Percentiles rank a stretch among this genome's conserved stretches.
phyloP scores from a whole-genome alignment of 2,888 invertebrate species.

The Drosophila affinis region DNA sequence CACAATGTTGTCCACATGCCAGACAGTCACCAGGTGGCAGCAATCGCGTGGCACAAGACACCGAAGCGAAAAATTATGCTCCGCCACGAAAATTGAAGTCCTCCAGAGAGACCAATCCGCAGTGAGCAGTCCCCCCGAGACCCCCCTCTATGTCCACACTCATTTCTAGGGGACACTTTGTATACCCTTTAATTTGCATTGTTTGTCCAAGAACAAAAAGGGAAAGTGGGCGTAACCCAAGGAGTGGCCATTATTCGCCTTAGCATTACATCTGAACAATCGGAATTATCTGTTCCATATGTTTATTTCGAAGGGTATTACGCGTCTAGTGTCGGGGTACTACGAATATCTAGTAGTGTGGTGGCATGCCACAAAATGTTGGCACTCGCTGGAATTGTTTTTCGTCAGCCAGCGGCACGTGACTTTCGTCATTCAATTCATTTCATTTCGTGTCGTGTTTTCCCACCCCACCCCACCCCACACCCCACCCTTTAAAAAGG shows the following conservation, averaged over 20 bases:
- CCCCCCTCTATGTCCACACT: background rate
- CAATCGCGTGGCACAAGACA: background rate
- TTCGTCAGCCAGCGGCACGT: constrained; percentile 44
- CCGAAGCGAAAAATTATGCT: background rate
- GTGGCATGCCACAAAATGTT: constrained; percentile 47
- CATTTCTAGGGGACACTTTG: background rate
- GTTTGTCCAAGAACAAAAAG: too few species aligned
- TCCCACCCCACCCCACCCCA: background rate
- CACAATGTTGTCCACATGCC: constrained; percentile 45
- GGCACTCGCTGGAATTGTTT: constrained; percentile 50
- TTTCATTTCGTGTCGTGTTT: constrained; percentile 43
- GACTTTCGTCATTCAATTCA: constrained; percentile 47
- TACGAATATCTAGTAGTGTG: constrained; percentile 4
- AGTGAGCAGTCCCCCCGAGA: background rate
- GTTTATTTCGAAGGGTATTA: background rate
- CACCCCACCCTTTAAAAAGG: constrained; percentile 5
- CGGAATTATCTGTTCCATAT: too few species aligned
- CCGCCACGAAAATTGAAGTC: background rate
- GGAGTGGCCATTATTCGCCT: too few species aligned
- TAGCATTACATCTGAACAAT: too few species aligned
- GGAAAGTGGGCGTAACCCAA: too few species aligned
- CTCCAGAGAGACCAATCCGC: background rate
- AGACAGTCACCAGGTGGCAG: constrained; percentile 29
- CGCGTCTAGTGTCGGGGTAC: background rate
- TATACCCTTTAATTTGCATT: background rate